Base-by-base conservation (phyloP, 2,888 invertebrate genomes). In the Drosophila neotestacea region DNA sequence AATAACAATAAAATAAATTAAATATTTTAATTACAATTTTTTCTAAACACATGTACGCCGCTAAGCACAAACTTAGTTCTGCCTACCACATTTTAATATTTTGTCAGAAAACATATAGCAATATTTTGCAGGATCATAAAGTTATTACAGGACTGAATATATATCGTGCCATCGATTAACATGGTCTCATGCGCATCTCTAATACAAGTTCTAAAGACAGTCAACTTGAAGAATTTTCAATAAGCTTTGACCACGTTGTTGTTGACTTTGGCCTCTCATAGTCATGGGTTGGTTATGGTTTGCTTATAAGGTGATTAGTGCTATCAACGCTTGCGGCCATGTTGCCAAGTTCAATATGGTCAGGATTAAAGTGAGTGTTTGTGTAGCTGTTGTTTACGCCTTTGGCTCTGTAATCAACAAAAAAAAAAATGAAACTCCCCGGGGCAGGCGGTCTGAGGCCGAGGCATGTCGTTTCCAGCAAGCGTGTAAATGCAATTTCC, bases 401-500 rank as follows among this genome's bases (percentile, higher is more conserved):
- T 64, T 62, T 68, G 64, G 67, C 79, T 54, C 59, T 65, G 70
- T 56, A 70, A 67, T 67, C 63, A 62, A 61, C 38, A 55, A 50
- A 32, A 10, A 55, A 50, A 32, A 10, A 9, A 30, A 50, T 36
- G 27, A 38, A 39, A 50, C 47, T 13, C 65, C 28, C n/a, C 36
- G 30, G 16, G 28, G 28, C 6, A 13, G 28, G n/a, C 42, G 27
- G 51, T 6, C 54, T 11, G 9, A 41, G 64, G 27, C 36, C 39
- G 47, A 42, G 48, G 42, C 66, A 59, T 61, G 59, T 27, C 48
- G 54, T 48, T 68, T 69, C 58, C 41, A 27, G 88, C 77, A 63
- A 73, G 73, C 70, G 88, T 78, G 77, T 79, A 84, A 84, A 88
- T 84, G 84, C 78, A 84, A 84, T 84, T 84, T 84, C 84, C 88